Conservation (phyloP, 2,797 vertebrate species). For the Enteromius thamalakanensis region DNA sequence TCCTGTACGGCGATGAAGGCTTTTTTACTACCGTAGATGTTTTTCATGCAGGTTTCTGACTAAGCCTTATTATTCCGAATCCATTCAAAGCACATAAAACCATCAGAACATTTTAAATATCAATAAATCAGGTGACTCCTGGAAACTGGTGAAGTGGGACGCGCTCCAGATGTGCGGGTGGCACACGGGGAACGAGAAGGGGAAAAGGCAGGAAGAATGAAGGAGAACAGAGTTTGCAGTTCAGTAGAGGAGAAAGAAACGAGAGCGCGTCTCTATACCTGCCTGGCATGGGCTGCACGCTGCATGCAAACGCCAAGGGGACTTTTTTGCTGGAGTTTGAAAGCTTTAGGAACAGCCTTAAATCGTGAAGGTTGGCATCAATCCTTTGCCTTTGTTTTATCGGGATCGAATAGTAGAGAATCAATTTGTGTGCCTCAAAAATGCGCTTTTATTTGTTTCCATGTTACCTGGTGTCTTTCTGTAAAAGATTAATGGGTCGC, state of each 20-base stretch:
- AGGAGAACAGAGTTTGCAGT: slow-evolving; percentile 55
- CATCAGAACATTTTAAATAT: slow-evolving; percentile 85
- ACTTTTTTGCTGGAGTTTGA: slow-evolving; percentile 26
- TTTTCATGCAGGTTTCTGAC: slow-evolving; percentile 68
- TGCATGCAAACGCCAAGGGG: slow-evolving; percentile 51
- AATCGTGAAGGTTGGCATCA: slow-evolving; percentile 20
- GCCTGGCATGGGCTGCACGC: slow-evolving; percentile 44
- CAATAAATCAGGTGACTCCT: slow-evolving; percentile 88
- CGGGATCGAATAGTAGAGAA: slow-evolving; percentile 3
- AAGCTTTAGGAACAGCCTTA: slow-evolving; percentile 30
- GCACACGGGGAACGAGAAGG: slow-evolving; percentile 74
- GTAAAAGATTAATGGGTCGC: neutral
- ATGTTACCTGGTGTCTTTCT: neutral
- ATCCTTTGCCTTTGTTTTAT: slow-evolving; percentile 32
- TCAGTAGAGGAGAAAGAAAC: slow-evolving; percentile 63
- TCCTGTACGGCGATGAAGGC: slow-evolving; percentile 68
- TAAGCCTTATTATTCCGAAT: slow-evolving; percentile 75
- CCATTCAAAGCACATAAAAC: slow-evolving; percentile 80
- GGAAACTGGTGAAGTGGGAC: slow-evolving; percentile 84
- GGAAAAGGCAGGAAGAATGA: slow-evolving; percentile 62
- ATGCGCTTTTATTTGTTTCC: neutral
- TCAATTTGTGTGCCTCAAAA: neutral
- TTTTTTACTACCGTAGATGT: slow-evolving; percentile 68
- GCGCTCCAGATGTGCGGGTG: slow-evolving; percentile 85
- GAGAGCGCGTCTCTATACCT: slow-evolving; percentile 51